phyloP scores from a whole-genome alignment of 2,113 vertebrate species.

The Malurus alboscapulatus region DNA sequence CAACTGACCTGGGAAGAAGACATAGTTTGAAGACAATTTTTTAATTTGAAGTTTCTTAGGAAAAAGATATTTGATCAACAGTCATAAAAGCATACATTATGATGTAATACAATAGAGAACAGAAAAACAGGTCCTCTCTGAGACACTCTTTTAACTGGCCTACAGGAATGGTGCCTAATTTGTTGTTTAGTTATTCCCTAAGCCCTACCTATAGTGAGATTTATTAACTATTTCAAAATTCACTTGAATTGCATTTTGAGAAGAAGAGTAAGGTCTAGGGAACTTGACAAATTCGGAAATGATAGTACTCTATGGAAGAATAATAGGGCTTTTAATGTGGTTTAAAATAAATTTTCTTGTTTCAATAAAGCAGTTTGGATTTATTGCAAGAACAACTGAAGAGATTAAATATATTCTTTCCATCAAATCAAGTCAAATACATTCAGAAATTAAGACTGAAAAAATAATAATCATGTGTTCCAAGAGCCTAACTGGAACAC shows the following conservation, averaged over 20 bases:
- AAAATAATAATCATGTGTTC: neutral
- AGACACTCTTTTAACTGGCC: neutral
- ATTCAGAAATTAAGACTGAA: neutral
- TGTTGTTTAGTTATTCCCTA: neutral
- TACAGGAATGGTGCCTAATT: neutral
- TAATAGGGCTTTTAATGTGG: neutral
- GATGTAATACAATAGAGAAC: accelerated
- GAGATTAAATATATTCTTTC: neutral
- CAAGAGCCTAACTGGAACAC: neutral
- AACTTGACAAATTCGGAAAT: neutral
- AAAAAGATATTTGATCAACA: neutral
- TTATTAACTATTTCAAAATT: neutral
- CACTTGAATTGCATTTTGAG: neutral
- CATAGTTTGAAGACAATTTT: neutral
- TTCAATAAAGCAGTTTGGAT: neutral
- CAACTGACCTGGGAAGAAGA: neutral
- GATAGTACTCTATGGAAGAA: neutral
- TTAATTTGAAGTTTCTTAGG: neutral
- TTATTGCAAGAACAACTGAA: neutral
- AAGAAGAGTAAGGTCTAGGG: neutral
- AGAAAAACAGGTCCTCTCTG: neutral
- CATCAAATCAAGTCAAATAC: neutral
- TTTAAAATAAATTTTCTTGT: neutral
- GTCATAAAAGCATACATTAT: neutral
- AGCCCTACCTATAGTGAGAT: neutral